phyloP scores from a whole-genome alignment of 2,797 vertebrate genomes.

The Microctenopoma lineatum region DNA sequence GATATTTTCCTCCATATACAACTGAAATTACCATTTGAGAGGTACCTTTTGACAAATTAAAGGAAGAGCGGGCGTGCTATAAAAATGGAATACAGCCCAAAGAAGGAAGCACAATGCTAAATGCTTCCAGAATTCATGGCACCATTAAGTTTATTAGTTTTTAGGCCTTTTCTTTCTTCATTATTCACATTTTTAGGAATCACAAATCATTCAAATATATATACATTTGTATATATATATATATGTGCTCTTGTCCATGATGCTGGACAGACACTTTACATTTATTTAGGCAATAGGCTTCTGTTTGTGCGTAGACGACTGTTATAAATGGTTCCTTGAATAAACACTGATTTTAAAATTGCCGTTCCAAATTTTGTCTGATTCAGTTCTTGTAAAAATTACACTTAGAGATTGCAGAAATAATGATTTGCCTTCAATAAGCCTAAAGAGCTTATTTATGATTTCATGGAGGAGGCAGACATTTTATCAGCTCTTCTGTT shows the following conservation, averaged over 20 bases:
- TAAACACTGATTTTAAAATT: conserved; percentile 14
- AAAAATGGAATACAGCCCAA: background rate
- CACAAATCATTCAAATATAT: too few relatives aligned
- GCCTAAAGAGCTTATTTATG: conserved; percentile 17
- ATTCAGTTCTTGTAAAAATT: background rate
- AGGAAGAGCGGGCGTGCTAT: background rate
- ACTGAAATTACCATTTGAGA: conserved; percentile 35
- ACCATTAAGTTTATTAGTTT: background rate
- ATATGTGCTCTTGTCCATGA: conserved; percentile 14
- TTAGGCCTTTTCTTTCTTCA: background rate
- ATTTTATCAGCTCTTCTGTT: conserved; percentile 9
- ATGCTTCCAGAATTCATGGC: background rate
- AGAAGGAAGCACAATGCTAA: background rate
- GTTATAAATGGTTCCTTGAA: background rate
- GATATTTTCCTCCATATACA: conserved; percentile 6
- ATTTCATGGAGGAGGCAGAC: conserved; percentile 30
- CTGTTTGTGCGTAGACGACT: background rate
- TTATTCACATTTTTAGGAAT: conserved; percentile 41
- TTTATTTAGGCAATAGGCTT: background rate
- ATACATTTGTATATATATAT: too few relatives aligned
- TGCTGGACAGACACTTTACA: background rate
- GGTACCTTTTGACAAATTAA: conserved; percentile 12
- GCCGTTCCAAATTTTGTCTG: background rate
- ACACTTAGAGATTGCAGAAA: conserved; percentile 3
- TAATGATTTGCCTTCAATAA: conserved; percentile 23